A percentile compares a stretch with the other conserved stretches of the same genome.
Conservation (phyloP, 2,113 vertebrate genomes). For the Megaptera novaeangliae region DNA sequence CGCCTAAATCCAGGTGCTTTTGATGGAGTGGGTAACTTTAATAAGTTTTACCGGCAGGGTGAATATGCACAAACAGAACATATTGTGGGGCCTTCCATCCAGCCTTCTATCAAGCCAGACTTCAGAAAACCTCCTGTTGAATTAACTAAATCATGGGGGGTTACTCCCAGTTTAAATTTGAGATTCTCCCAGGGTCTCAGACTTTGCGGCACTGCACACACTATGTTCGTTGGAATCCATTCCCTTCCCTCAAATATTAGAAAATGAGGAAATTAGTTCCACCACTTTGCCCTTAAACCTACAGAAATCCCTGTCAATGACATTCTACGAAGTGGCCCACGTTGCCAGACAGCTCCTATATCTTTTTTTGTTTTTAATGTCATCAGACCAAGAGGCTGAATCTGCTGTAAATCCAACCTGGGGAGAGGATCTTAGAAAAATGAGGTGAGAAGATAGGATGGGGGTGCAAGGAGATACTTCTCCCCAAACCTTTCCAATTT, state of each 20-base stretch:
- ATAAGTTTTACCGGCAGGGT: background rate
- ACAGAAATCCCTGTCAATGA: background rate
- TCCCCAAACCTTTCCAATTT: background rate
- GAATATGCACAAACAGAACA: background rate
- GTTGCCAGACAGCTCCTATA: background rate
- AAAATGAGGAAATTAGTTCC: background rate
- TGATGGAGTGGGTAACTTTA: background rate
- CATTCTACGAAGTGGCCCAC: background rate
- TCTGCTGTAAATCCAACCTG: background rate
- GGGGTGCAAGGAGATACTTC: background rate
- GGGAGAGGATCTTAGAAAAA: background rate
- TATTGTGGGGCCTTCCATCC: background rate
- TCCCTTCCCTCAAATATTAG: background rate
- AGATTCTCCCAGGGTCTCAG: background rate
- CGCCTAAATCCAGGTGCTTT: slow-evolving; percentile 28
- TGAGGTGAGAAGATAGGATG: background rate
- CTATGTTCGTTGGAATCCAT: background rate
- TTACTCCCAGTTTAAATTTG: background rate
- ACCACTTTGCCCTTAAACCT: slow-evolving; percentile 2
- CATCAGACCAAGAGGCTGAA: background rate
- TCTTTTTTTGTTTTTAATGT: background rate
- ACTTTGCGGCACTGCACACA: background rate
- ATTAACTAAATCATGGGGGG: background rate
- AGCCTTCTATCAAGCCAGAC: background rate
- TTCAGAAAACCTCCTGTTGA: background rate